Base-by-base conservation (phyloP, 2,797 vertebrate species). In the Sebastes iracundus region DNA sequence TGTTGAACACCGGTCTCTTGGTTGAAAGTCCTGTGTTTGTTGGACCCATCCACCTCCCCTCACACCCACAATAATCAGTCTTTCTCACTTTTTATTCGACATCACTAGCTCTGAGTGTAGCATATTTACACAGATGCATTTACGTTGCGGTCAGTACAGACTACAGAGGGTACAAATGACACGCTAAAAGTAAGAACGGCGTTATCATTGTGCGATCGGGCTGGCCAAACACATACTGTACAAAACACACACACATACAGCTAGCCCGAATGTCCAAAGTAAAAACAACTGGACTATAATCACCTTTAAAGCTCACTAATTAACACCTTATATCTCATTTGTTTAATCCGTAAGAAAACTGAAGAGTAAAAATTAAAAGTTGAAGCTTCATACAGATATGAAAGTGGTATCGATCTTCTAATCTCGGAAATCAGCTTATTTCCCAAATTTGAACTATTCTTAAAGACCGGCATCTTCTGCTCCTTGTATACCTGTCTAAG, bases 1-100 rank as follows among this genome's bases (percentile, higher is more conserved):
- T 35, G 11, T 35, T 13, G 0, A 35, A 16, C 38, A 42, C 38
- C 6, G 38, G 38, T 42, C 38, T 42, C 38, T 16, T 16, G 14
- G 38, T 42, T 42, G 6, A 42, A 16, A 42, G 38, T 42, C 38
- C 38, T 42, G 14, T 7, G 38, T 42, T 42, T 42, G 38, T 42
- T 42, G 38, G 6, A 42, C 38, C 38, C 38, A 42, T 42, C 38
- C 38, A 16, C 38, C 38, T 42, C 38, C 38, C 2, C 38, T 42
- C 38, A 0, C 14, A 42, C 14, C 38, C 0, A 0, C 14, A 16
- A 46, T 46, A 18, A 46, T 46, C 42, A 18, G 42, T 18, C 42
- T 18, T 46, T 46, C 16, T 46, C 42, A 46, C 0, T 46, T 18
- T 46, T 18, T 7, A 46, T 46, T 46, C 16, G 6, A 46, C 42